Base-by-base conservation (phyloP, 2,888 invertebrate species). In the Chymomyza fuscimana region DNA sequence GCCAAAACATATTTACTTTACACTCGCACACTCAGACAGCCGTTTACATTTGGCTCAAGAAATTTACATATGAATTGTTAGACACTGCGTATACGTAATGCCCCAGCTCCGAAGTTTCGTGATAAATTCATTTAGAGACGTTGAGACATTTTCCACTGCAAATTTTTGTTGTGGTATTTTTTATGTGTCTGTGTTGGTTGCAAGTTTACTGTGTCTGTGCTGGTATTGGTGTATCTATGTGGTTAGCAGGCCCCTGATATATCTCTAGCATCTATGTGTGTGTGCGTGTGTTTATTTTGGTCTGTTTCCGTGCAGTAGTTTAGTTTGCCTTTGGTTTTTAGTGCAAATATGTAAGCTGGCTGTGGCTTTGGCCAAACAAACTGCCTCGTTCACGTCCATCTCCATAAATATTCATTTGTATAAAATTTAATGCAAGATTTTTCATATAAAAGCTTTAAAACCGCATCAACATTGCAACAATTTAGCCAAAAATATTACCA, bases 41-140 rank as follows among this genome's bases (percentile, higher is more conserved):
- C 56, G 60, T 36, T 56, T 63, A 59, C 46, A 52, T 63, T 66
- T 67, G 63, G 46, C 29, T 63, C 61, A 22, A 60, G 51, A 72
- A 80, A 86, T 82, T 78, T 77, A 65, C 85, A 80, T 82, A 74
- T 69, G 73, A 69, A 79, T 77, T 73, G 74, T 32, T 25, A 25
- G 58, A 32, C 54, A 5, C 36, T 62, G 62, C n/a, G 59, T 59
- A 58, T 64, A 68, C 73, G 32, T 32, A 32, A 32, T 9, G 65
- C 70, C 59, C 29, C 59, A 29, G 62, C 66, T 63, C 64, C 67
- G 67, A 77, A 72, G 71, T 77, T 82, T 62, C 54, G 80, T 79
- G 75, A 85, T 84, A 84, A 87, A 87, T 82, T 87, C 79, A 85
- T 79, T 87, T 79, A 71, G 75, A 80, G 69, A 74, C 73, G 76